Evolutionary conservation across 2,888 invertebrate species (phyloP), one percentile per base, ranked within the genome.

Genomic region (Perithous albicinctus): DNA sequence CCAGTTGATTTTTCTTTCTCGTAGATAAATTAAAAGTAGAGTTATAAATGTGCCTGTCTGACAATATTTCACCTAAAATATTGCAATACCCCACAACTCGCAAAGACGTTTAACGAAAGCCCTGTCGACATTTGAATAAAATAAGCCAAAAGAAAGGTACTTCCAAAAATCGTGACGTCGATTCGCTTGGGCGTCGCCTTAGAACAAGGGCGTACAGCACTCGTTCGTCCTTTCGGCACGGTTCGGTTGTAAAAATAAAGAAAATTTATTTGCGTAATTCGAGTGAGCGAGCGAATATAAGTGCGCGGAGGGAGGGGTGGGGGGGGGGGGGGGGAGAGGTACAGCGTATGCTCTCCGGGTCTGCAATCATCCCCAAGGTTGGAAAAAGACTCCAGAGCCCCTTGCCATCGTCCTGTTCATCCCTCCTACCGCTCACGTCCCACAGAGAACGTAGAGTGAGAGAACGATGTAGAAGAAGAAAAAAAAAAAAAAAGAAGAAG

Each of bases 241-340:
- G 66, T 80, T 66, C 74, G 85, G 81, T 85, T 85, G 86, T 90
- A 91, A 91, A 91, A 92, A 91, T 91, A 90, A 91, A 91, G 90
- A 86, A 88, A 92, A 92, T 92, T 92, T 92, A 92, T 92, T 90
- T 86, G 89, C 87, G 91, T 88, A 92, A 92, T 92, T 92, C 90
- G 90, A 91, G 90, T 85, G 87, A 79, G 84, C 56, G 79, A 78
- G 77, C 66, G 78, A 67, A 85, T 82, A 85, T 86, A 85, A 82
- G 85, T 86, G 77, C 80, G 87, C 59, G 69, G 8, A 48, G 61
- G 23, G n/a, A n/a, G n/a, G n/a, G n/a, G n/a, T n/a, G n/a, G n/a
- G n/a, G n/a, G n/a, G 51, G 35, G 35, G 20, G 41, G 5, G 59
- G 32, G 3, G 43, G 51, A 78, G 78, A 66, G 56, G 64, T 70